phyloP scores from a whole-genome alignment of 2,797 vertebrate species.

The Aldrovandia affinis region DNA sequence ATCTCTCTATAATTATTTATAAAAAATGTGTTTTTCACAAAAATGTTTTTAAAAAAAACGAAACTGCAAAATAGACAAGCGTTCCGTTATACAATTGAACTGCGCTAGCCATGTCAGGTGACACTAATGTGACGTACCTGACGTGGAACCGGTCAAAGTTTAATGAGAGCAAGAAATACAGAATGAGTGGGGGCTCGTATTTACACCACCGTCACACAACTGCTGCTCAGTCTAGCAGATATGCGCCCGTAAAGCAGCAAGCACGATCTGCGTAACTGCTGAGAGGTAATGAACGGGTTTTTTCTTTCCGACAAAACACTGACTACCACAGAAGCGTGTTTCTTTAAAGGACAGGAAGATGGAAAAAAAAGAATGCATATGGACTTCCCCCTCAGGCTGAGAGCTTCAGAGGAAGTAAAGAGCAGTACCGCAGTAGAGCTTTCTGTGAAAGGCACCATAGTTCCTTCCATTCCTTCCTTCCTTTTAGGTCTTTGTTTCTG shows the following conservation, averaged over 20 bases:
- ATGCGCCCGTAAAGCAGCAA: not conserved
- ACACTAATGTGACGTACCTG: not conserved
- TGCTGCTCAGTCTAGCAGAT: not conserved
- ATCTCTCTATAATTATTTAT: no score
- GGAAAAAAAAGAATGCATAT: not conserved
- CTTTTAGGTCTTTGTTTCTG: not conserved
- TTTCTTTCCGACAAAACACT: not conserved
- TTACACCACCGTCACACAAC: no score
- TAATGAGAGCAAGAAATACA: no score
- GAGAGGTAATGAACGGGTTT: not conserved
- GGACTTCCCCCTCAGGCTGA: not conserved
- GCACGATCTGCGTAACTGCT: not conserved
- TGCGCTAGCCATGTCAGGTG: not conserved
- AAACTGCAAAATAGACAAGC: not conserved
- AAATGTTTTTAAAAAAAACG: no score
- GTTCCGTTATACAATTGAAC: not conserved
- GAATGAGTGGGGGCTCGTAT: no score
- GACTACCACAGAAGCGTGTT: not conserved
- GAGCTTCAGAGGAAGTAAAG: not conserved
- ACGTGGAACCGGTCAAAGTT: not conserved
- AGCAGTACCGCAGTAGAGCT: not conserved
- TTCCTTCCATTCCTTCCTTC: no score
- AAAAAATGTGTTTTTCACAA: no score
- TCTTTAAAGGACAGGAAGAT: not conserved
- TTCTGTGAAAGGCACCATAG: not conserved